Evolutionary conservation across 2,888 invertebrate species (phyloP), one percentile per base, ranked within the genome.

Genomic region (Magallana nippona): DNA sequence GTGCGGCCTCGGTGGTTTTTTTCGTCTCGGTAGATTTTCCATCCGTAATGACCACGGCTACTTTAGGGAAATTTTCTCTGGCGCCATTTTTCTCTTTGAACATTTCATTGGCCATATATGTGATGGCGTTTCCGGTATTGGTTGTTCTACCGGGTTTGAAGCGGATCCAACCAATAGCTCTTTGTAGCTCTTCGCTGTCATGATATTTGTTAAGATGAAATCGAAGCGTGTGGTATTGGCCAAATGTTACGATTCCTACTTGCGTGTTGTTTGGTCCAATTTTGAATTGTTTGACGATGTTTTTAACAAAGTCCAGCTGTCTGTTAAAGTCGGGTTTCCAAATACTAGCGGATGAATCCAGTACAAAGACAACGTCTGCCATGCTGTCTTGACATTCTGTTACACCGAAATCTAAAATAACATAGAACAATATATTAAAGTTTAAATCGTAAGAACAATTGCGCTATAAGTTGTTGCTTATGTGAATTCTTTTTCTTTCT

Each of bases 1-100:
- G 55, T 2, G 93, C 92, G 27, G 91, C 90, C 5, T 71, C 55
- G 15, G 84, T 86, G 10, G 92, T 92, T 60, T 82, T 83, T 15
- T 27, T 22, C 3, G 86, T 83, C 81, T 90, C 84, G 32, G 91
- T 88, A 0, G 93, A 93, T 55, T 88, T 85, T 2, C 93, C 93
- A 86, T 93, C 93, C 1, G 93, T 93, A 78, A 93, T 89, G 56
- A 93, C 89, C 10, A 93, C 87, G 44, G 89, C 91, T 60, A 93
- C 88, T 22, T 88, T 87, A 1, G 91, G 85, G 3, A 90, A 91
- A 22, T 86, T 88, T 0, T 78, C 55, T 27, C 92, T 86, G 1
- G 84, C 86, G 0, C 90, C 89, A 13, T 82, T 82, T 22, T 84
- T 81, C 0, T 27, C n/a, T 10, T 82, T 86, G 81, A 91, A 90